These are phyloP conservation scores for Caprella mutica DNA, from an alignment of 2,888 invertebrate species.

Conservation along the genomic window DNA sequence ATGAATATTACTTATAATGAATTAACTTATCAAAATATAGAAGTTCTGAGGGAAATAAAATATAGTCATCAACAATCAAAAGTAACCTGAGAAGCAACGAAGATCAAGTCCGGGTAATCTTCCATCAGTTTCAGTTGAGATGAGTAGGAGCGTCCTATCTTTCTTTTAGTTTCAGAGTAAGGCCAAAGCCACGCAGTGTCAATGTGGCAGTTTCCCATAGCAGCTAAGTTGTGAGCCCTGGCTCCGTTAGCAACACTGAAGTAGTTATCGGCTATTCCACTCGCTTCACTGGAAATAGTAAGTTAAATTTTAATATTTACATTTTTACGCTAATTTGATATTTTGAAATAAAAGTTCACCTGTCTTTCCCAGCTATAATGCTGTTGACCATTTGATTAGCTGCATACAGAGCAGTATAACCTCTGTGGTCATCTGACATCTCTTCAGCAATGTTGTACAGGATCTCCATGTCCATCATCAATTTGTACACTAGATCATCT, in stretches of 20 bases:
- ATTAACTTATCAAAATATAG: no score
- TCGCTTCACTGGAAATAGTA: slow-evolving; percentile 36
- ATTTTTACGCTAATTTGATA: background rate
- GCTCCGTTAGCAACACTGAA: slow-evolving; percentile 42
- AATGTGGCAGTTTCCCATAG: slow-evolving; percentile 46
- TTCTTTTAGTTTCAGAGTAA: slow-evolving; percentile 45
- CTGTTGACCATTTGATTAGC: slow-evolving; percentile 44
- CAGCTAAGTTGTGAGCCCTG: slow-evolving; percentile 41
- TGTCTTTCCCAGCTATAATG: slow-evolving; percentile 37
- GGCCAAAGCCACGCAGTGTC: slow-evolving; percentile 48
- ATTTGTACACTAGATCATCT: slow-evolving; percentile 38
- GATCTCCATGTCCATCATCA: slow-evolving; percentile 42
- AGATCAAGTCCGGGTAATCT: slow-evolving; percentile 42
- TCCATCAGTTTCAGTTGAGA: slow-evolving; percentile 44
- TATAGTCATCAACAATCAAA: no score
- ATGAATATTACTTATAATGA: no score
- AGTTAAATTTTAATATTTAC: background rate
- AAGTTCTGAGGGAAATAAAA: no score
- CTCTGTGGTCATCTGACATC: slow-evolving; percentile 39
- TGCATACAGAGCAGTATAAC: slow-evolving; percentile 44
- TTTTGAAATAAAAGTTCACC: background rate
- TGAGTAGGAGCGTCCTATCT: slow-evolving; percentile 45
- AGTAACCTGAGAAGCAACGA: slow-evolving; percentile 46
- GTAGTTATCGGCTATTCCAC: slow-evolving; percentile 40
- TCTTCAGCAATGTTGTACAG: slow-evolving; percentile 43